phyloP scores from a whole-genome alignment of 2,797 vertebrate genomes.

The Lepus oiostolus region DNA sequence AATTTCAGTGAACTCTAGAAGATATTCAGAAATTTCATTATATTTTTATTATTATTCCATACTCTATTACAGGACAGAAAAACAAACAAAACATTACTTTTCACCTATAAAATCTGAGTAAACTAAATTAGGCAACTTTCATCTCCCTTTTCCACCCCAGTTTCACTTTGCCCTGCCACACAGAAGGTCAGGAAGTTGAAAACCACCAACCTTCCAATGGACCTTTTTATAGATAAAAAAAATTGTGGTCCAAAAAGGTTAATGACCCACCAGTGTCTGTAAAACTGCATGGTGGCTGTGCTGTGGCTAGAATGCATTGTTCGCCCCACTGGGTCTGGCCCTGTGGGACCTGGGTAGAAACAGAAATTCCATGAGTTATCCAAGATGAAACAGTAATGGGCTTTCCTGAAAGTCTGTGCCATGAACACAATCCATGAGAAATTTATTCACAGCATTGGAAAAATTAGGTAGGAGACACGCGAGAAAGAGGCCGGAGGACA shows the following conservation, averaged over 20 bases:
- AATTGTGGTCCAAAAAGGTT: not conserved
- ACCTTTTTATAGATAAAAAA: not conserved
- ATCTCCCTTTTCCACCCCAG: fast-evolving
- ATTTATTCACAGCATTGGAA: not conserved
- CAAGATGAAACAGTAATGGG: not conserved
- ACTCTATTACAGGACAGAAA: not conserved
- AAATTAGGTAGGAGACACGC: not conserved
- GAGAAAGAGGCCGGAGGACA: not conserved
- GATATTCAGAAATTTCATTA: not conserved
- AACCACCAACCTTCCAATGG: not conserved
- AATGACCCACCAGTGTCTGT: not conserved
- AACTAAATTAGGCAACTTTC: not conserved
- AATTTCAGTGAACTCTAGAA: not conserved
- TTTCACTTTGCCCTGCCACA: not conserved
- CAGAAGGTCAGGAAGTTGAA: not conserved
- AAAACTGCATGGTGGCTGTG: not conserved
- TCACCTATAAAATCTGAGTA: not conserved
- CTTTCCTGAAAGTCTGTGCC: not conserved
- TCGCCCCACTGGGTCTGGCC: not conserved
- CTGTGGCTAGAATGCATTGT: not conserved
- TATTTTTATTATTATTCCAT: not conserved
- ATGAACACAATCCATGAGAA: not conserved
- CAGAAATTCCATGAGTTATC: not conserved
- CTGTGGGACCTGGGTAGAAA: not conserved
- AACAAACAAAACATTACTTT: constrained; percentile 2